Evolutionary conservation across 1,140 invertebrate species (phyloP).

Genomic region (Venustaconcha ellipsiformis): DNA sequence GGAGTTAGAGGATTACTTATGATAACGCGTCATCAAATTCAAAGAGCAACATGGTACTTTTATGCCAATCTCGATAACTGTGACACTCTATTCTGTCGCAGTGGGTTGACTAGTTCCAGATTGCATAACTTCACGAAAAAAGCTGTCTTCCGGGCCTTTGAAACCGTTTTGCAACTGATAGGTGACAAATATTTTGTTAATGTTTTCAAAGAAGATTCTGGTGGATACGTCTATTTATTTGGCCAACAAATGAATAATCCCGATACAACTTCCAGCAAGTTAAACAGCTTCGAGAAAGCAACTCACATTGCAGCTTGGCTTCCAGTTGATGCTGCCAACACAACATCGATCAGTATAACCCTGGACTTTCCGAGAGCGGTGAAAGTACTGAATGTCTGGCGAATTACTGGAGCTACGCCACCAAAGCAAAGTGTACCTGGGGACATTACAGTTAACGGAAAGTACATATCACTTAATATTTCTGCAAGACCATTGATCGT

Average conservation of each 20-base stretch:
- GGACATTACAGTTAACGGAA: too few species aligned
- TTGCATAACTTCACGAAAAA: conserved; percentile 42
- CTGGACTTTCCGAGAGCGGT: too few species aligned
- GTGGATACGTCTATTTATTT: conserved; percentile 42
- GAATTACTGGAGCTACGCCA: too few species aligned
- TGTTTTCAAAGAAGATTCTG: conserved; percentile 33
- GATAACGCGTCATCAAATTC: conserved; percentile 31
- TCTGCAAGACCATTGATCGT: too few species aligned
- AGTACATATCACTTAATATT: too few species aligned
- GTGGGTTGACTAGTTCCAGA: conserved; percentile 43
- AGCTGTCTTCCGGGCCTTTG: conserved; percentile 37
- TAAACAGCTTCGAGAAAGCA: not conserved
- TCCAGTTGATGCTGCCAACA: conserved; percentile 31
- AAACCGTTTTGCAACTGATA: conserved; percentile 29
- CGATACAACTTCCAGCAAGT: not conserved
- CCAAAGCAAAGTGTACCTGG: too few species aligned
- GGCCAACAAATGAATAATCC: conserved; percentile 1
- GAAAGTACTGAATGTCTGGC: too few species aligned
- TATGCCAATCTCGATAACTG: conserved; percentile 45
- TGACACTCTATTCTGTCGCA: conserved; percentile 46
- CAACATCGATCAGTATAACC: not conserved
- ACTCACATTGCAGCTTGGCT: conserved; percentile 48
- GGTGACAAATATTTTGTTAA: conserved; percentile 38
- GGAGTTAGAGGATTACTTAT: conserved; percentile 43
- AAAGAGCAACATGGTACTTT: conserved; percentile 51